Conservation (phyloP, 2,888 invertebrate genomes). For the Ennomos quercinarius region DNA sequence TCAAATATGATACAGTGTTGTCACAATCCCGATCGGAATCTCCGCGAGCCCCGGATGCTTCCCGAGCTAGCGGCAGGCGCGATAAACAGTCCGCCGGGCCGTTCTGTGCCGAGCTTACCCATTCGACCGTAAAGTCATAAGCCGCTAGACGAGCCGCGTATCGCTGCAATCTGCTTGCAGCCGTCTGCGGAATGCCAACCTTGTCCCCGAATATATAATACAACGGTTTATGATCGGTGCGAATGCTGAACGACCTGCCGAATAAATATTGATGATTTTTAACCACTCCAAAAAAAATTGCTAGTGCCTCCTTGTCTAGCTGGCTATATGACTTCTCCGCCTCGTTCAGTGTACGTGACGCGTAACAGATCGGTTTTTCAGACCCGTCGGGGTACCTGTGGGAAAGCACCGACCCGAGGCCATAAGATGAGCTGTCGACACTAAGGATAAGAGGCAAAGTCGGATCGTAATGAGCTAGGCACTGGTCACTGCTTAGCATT, state of each 20-base stretch:
- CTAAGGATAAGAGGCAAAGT: constrained; percentile 34
- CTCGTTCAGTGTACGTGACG: constrained; percentile 12
- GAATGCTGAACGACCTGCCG: neutral
- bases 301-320: neutral
- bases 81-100: too few relatives aligned
- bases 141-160: too few relatives aligned
- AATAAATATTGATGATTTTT: constrained; percentile 11
- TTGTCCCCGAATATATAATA: too few relatives aligned
- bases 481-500: constrained; percentile 12
- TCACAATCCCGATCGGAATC: too few relatives aligned
- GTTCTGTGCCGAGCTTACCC: too few relatives aligned
- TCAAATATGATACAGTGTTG: too few relatives aligned
- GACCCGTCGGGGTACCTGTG: constrained; percentile 34
- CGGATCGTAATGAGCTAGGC: constrained; percentile 37
- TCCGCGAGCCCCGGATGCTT: too few relatives aligned
- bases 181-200: too few relatives aligned
- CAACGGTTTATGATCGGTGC: too few relatives aligned
- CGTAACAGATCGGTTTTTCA: constrained; percentile 22
- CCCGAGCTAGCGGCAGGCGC: too few relatives aligned
- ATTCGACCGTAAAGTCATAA: too few relatives aligned
- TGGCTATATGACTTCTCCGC: constrained; percentile 8
- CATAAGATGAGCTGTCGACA: constrained; percentile 39
- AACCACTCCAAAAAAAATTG: constrained; percentile 1
- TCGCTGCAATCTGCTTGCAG: too few relatives aligned
- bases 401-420: constrained; percentile 40